Percentiles rank a stretch among this genome's conserved stretches.
Evolutionary conservation across 2,113 vertebrate species (phyloP).

Genomic region (Cisticola juncidis): DNA sequence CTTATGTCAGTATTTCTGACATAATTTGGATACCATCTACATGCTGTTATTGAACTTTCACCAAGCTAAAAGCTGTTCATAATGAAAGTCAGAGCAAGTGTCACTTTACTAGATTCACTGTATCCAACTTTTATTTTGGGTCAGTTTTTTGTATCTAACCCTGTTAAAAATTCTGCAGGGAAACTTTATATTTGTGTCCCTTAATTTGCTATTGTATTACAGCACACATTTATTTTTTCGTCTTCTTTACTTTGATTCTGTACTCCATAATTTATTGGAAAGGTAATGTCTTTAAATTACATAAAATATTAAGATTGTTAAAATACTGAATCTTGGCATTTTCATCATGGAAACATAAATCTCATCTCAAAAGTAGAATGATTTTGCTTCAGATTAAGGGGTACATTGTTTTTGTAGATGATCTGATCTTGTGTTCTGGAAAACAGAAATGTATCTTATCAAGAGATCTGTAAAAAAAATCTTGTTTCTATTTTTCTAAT

Average conservation of each 20-base stretch:
- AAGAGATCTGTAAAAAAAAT: background rate
- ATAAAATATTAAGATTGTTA: background rate
- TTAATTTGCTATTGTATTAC: background rate
- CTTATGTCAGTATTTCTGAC: background rate
- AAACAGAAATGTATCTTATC: background rate
- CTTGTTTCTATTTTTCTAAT: background rate
- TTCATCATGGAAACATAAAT: background rate
- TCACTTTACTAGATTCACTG: background rate
- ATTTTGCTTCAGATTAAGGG: background rate
- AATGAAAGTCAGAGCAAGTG: conserved; percentile 13
- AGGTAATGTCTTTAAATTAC: background rate
- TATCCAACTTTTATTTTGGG: background rate
- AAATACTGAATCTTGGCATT: background rate
- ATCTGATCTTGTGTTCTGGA: background rate
- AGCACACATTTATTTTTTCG: background rate
- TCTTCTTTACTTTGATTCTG: background rate
- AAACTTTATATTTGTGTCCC: background rate
- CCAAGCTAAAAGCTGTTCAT: background rate
- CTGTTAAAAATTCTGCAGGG: background rate
- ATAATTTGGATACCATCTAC: background rate
- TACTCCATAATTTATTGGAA: background rate
- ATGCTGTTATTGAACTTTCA: background rate
- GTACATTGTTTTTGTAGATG: background rate
- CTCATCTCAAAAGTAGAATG: background rate
- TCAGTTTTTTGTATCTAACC: background rate